Evolutionary conservation across 2,888 invertebrate genomes (phyloP), one percentile per base, ranked within the genome.

Genomic region (Caradrina kadenii): DNA sequence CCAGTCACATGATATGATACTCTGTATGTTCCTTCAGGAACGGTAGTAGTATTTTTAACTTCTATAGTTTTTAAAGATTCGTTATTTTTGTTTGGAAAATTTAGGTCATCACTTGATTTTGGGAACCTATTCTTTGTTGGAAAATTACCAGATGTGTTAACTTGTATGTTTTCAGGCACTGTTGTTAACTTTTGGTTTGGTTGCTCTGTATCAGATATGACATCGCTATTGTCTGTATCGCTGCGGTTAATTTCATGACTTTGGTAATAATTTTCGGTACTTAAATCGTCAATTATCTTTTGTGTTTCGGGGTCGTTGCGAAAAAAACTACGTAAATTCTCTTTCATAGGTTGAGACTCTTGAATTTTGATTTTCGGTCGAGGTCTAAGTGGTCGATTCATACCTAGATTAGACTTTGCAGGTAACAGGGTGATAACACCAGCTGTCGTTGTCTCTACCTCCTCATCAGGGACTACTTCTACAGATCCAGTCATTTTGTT

Each of bases 341-440:
- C 94, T 81, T 91, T 91, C 35, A 76, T 70, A 62, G 90, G 88
- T 85, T 90, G 90, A 26, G 87, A 64, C 82, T 95, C 92, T 26
- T 76, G 70, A 56, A 91, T 89, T 87, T 91, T 92, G 54, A 92
- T 87, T 84, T 94, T 96, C 0, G 97, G 97, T 52, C 97, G 93
- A 1, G 97, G 97, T 82, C 97, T 93, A 55, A 98, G 93, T 0
- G 97, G 98, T 76, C 97, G 94, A 69, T 97, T 97, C 7, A 98
- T 96, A 0, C 98, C 98, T 0, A 97, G 97, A 91, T 98, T 98
- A 1, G 98, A 98, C 87, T 98, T 97, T 0, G 97, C 98, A 1
- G 98, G 98, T 68, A 98, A 93, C 53, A 98, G 90, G 0, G 98
- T 98, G 21, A 96, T 94, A 17, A 96, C 90, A 73, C 86, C 89